Evolutionary conservation across 1,140 invertebrate species (phyloP), one percentile per base, ranked within the genome.

Genomic region (Drosophila novamexicana): DNA sequence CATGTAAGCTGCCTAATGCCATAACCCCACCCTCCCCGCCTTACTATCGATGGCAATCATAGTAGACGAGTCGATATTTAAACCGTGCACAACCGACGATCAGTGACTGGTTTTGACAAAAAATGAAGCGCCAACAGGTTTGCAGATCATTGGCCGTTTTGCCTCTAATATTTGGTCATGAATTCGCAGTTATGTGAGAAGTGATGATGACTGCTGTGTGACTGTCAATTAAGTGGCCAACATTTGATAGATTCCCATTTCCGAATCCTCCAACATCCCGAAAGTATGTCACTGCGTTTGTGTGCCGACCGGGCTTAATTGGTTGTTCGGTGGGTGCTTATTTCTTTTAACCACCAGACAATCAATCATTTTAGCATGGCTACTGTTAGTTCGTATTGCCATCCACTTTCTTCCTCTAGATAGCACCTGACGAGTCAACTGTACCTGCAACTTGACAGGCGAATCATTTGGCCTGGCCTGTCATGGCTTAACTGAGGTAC

Each of bases 101-200:
- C 78, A 65, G 67, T 34, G 70, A 67, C 63, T 29, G 58, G 66
- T 74, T 74, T 42, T 37, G 61, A 29, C 39, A n/a, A 44, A 18
- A n/a, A 32, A 34, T 37, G 61, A n/a, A 56, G 42, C 37, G 52
- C 47, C 71, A 83, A 86, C 83, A 83, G 83, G 83, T 88, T 88
- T 84, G 22, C 9, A 10, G 70, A 45, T 58, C 76, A 54, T 62
- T 63, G 52, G 59, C 42, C 39, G 66, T 56, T 62, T 66, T 56
- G 64, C 45, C 63, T 54, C 40, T 84, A 89, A 88, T 89, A 88
- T 88, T 89, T 76, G 77, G 74, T 88, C 84, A 74, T 89, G 84
- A 73, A 88, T 89, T 84, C 79, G 80, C 77, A 77, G 84, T 88
- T 84, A 89, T 89, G 77, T 89, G 84, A 74, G 56, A 88, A 89